Base-by-base conservation (phyloP, 2,113 vertebrate species). In the Festucalex cinctus region DNA sequence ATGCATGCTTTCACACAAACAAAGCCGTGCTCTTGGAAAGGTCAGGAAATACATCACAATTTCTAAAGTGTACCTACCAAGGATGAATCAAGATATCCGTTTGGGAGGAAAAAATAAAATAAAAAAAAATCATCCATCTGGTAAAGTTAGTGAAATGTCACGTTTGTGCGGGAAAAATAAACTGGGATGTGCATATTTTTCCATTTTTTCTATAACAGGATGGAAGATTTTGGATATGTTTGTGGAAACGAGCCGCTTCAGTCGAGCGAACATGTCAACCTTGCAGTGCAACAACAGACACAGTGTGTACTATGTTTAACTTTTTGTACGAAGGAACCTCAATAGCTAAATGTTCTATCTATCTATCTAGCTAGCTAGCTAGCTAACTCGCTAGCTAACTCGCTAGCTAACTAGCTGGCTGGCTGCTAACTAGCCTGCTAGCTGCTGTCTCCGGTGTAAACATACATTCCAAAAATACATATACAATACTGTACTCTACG, bases 111-210 rank as follows among this genome's bases (percentile, higher is more conserved):
- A 17, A 44, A 24, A 43, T 16, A 62, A n/a, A n/a, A n/a, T n/a
- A n/a, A n/a, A n/a, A n/a, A n/a, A n/a, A n/a, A n/a, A n/a, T n/a
- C n/a, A 39, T 62, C 39, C 28, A 56, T 60, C 5, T 61, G 57
- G 64, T 37, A 58, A 65, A 54, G 14, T 69, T 13, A 64, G 24
- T 48, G 44, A 64, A 64, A 64, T 62, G 59, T 43, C 59, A 43
- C 20, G 6, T 62, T 62, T 43, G 39, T 26, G 13, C 24, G 17
- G 54, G 54, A 57, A 43, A 43, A 43, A 43, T 43, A 62, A 62
- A 62, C 37, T 16, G 10, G 4, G 60, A 7, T 62, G 60, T 43
- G 37, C 12, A 49, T n/a, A 49, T 49, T 36, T 46, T 20, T 26
- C 43, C 43, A 14, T 3, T 62, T 62, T 62, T 62, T 62, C 24